Conservation (phyloP, 64 coral and sea anemone species). For the Actinia equina region DNA sequence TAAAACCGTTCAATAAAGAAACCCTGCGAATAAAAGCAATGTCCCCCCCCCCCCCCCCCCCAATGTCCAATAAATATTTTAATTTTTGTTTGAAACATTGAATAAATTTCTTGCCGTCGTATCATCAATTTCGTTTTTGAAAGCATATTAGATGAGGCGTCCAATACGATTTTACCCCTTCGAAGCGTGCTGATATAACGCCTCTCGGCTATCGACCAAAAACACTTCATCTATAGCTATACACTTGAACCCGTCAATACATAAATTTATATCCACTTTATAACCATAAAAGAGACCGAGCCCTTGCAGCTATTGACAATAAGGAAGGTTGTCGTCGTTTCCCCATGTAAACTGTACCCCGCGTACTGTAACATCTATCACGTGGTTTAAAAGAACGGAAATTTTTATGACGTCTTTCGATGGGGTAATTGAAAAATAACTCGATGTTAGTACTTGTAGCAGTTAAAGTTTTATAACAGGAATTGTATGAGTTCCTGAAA, state of each 20-base stretch:
- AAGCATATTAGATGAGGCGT: neutral
- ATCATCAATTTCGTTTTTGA: neutral
- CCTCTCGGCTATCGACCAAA: neutral
- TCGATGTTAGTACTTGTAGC: neutral
- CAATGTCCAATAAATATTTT: neutral
- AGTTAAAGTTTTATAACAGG: conserved; percentile 8
- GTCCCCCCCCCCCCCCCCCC: too few relatives aligned
- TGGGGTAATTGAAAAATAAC: neutral
- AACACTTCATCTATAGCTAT: neutral
- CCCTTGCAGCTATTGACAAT: neutral
- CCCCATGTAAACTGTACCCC: neutral
- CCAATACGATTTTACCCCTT: neutral
- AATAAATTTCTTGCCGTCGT: neutral
- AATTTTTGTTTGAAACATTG: neutral
- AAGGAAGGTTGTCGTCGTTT: neutral
- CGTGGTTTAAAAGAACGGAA: neutral
- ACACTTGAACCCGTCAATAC: neutral
- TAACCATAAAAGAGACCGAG: too few relatives aligned
- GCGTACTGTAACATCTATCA: neutral
- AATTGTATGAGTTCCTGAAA: neutral
- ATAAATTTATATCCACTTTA: neutral
- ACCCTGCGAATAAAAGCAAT: too few relatives aligned
- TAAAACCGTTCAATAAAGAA: too few relatives aligned
- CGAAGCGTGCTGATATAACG: neutral
- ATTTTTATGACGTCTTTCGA: neutral